Conservation (phyloP, 2,797 vertebrate species). For the Florisuga fusca region DNA sequence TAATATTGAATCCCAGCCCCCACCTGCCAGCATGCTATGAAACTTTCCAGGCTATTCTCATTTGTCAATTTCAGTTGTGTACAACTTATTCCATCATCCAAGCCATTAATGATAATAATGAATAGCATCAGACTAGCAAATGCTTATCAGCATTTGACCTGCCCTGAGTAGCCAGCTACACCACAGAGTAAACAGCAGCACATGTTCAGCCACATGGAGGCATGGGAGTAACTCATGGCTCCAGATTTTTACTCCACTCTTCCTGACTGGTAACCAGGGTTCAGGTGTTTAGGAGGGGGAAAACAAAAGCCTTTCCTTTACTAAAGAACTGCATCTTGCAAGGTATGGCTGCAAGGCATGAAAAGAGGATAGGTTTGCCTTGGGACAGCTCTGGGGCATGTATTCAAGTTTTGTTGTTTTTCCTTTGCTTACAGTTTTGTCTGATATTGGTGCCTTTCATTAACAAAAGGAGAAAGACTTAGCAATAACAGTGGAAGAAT, state of each 20-base stretch:
- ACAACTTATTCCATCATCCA: background rate
- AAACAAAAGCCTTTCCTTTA: background rate
- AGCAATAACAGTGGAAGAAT: background rate
- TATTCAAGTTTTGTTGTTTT: background rate
- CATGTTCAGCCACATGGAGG: background rate
- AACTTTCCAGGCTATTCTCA: background rate
- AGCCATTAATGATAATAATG: background rate
- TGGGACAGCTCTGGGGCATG: background rate
- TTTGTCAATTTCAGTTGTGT: background rate
- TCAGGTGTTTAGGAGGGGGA: background rate
- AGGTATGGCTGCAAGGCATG: background rate
- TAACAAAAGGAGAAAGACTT: background rate
- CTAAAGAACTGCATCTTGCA: background rate
- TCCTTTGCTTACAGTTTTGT: background rate
- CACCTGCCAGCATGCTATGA: background rate
- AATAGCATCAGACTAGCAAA: background rate
- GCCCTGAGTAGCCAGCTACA: background rate
- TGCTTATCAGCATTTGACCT: background rate
- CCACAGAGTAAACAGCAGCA: background rate
- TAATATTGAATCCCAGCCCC: background rate
- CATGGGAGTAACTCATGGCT: background rate
- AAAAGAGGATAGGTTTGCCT: background rate
- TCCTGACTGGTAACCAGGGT: background rate
- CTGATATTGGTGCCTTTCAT: background rate
- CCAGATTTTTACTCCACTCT: background rate